Evolutionary conservation across 2,888 invertebrate species (phyloP).

Genomic region (Panopea generosa): DNA sequence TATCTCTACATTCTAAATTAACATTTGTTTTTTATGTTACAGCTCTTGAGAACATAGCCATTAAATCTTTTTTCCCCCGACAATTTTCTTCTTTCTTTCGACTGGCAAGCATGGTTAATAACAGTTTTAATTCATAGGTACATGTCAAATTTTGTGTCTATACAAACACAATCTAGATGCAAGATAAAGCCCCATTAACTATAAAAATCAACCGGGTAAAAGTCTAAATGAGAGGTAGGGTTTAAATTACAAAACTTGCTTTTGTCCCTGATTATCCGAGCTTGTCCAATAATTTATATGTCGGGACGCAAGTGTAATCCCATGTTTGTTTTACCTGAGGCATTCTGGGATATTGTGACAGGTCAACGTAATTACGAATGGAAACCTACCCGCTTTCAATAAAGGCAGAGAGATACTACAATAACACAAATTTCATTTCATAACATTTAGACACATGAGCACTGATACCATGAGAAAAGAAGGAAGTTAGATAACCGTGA

Average conservation of each 20-base stretch:
- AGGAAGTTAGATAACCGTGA: too few species aligned
- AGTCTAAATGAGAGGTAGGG: constrained; percentile 58
- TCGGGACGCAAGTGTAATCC: constrained; percentile 61
- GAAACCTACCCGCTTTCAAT: constrained; percentile 44
- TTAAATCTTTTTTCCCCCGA: too few species aligned
- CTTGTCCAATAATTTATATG: constrained; percentile 65
- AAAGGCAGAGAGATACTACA: constrained; percentile 24
- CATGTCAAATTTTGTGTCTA: constrained; percentile 58
- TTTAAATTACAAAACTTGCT: constrained; percentile 63
- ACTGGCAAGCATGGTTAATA: neutral
- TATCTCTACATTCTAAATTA: too few species aligned
- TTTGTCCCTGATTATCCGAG: constrained; percentile 61
- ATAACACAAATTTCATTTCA: constrained; percentile 6
- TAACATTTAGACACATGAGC: neutral
- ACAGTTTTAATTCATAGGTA: constrained; percentile 51
- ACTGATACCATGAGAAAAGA: too few species aligned
- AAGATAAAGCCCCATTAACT: constrained; percentile 63
- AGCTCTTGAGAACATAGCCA: too few species aligned
- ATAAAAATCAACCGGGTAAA: constrained; percentile 63
- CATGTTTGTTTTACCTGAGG: constrained; percentile 65
- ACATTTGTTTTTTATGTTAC: too few species aligned
- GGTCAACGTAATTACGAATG: constrained; percentile 51
- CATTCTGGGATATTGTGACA: constrained; percentile 53
- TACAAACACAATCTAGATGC: constrained; percentile 43
- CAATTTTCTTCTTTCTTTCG: too few species aligned